Base-by-base conservation (phyloP, 2,888 invertebrate species). In the Xestoiulus laeticollis region DNA sequence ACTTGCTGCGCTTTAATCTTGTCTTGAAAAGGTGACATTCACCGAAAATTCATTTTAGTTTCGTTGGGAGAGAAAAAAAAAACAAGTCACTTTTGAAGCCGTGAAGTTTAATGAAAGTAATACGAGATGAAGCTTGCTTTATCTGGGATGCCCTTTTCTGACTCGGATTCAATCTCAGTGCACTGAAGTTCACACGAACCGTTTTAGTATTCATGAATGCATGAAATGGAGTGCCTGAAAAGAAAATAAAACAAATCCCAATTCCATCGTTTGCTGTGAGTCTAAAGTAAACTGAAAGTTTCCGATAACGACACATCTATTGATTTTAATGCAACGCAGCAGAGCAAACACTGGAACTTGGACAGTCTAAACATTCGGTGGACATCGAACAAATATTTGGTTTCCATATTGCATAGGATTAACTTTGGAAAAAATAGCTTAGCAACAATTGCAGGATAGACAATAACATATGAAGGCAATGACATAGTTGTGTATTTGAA, bases 151-250 rank as follows among this genome's bases (percentile, higher is more conserved):
- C 22, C 68, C 68, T 68, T 59, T 68, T 68, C 68, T 68, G 68
- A 68, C 68, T 68, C 68, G 68, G 68, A 68, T 68, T 68, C 68
- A 68, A 68, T 68, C 68, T 68, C 68, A 22, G 68, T 68, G 68
- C 68, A 68, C 68, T 68, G 68, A 68, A 22, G 68, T 68, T 68
- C 68, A 68, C 68, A 68, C 68, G 68, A 68, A 68, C 22, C 68
- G 68, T 68, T 68, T 68, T 68, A 68, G 68, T 68, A 68, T 68
- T 68, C 68, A 68, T 68, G 68, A 68, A 68, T 68, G 68, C 68
- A 68, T 68, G 68, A 68, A 68, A 68, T 68, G 68, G 68, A 68
- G 68, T 68, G 68, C 68, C 26, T 68, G 68, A 68, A 68, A 68
- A 68, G 68, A 68, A 68, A 68, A 68, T 22, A 68, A 68, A 68